These are phyloP conservation scores for Chalcis sispes DNA, from an alignment of 2,888 invertebrate genomes.

Conservation along the genomic window DNA sequence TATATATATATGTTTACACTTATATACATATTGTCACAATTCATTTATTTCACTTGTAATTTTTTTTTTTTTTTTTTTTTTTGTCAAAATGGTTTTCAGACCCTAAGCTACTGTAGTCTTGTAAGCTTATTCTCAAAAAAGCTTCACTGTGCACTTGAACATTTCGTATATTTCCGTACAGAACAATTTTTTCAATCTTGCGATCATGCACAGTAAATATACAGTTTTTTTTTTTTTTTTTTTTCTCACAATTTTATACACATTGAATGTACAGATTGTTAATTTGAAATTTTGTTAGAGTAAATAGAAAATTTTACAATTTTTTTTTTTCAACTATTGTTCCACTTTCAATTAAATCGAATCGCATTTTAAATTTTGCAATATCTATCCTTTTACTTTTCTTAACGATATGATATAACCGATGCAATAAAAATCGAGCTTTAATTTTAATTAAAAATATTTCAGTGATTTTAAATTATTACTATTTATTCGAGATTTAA, in stretches of 20 bases:
- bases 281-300: slow-evolving; percentile 7
- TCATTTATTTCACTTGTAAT: slow-evolving; percentile 61
- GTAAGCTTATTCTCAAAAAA: slow-evolving; percentile 54
- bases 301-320: slow-evolving; percentile 33
- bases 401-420: not conserved
- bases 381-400: not conserved
- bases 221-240: slow-evolving; percentile 3
- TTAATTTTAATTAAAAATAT: not conserved
- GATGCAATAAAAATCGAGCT: not conserved
- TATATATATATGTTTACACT: slow-evolving; percentile 45
- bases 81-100: slow-evolving; percentile 61
- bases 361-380: slow-evolving; percentile 31
- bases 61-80: slow-evolving; percentile 48
- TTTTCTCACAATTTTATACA: slow-evolving; percentile 47
- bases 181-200: not conserved
- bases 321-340: not conserved
- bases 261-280: slow-evolving; percentile 27
- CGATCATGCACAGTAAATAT: not conserved
- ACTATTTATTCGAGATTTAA: too few relatives aligned
- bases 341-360: slow-evolving; percentile 32
- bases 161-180: not conserved
- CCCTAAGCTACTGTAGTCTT: slow-evolving; percentile 70
- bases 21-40: slow-evolving; percentile 70
- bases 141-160: slow-evolving; percentile 18
- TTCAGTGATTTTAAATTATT: too few relatives aligned